phyloP scores from a whole-genome alignment of 2,797 vertebrate species.

The Anas bernieri region DNA sequence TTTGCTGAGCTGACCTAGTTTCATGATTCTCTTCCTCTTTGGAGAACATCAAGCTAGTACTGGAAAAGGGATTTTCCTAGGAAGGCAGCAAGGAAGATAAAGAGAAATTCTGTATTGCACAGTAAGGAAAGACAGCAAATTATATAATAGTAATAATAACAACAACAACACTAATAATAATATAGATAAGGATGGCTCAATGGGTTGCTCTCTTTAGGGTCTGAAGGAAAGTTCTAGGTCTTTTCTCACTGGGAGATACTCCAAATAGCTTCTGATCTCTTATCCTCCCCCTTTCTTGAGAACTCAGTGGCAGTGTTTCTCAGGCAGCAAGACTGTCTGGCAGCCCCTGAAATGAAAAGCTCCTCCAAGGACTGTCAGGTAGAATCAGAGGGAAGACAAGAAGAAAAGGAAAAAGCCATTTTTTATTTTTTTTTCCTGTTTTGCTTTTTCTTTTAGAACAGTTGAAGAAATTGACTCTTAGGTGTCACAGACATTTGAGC shows the following conservation, averaged over 20 bases:
- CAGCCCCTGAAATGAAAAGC: not conserved
- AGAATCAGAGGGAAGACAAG: not conserved
- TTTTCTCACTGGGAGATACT: not conserved
- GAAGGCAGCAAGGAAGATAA: not conserved
- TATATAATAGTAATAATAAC: not conserved
- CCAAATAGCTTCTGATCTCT: not conserved
- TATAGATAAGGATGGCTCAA: not conserved
- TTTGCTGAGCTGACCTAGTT: conserved; percentile 36
- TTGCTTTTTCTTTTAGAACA: not conserved
- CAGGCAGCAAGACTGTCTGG: not conserved
- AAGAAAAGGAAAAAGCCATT: not conserved
- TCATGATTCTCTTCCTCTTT: not conserved
- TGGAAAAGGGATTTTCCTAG: not conserved
- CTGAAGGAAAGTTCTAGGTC: not conserved
- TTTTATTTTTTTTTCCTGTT: not conserved
- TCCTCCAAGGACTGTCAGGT: not conserved
- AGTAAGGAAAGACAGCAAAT: not conserved
- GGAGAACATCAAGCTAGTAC: not conserved
- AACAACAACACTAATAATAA: not conserved
- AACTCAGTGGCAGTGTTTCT: not conserved
- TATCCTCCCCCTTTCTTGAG: not conserved
- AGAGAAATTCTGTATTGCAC: not conserved
- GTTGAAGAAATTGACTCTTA: not conserved
- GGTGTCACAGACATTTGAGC: not conserved
- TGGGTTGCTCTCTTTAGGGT: not conserved